These are phyloP conservation scores for Coregonus ussuriensis DNA, from an alignment of 2,797 vertebrate species.

Conservation along the genomic window DNA sequence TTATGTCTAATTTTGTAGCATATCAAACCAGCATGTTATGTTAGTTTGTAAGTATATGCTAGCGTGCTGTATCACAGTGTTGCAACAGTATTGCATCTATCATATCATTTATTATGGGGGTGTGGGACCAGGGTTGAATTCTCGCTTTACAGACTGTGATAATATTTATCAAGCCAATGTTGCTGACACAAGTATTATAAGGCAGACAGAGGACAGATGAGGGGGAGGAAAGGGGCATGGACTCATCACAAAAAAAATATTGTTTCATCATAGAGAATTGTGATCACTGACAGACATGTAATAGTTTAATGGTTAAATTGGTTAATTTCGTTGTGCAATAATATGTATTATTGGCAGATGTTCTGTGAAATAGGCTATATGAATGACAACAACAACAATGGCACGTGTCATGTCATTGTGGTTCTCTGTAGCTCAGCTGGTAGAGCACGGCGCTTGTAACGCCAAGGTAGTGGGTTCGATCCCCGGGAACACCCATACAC, in stretches of 20 bases:
- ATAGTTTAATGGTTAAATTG: neutral
- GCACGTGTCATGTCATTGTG: constrained; percentile 63
- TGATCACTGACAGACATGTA: neutral
- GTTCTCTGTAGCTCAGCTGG: too few relatives aligned
- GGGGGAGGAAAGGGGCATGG: constrained; percentile 46
- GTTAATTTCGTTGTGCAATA: constrained; percentile 27
- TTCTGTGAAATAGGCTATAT: neutral
- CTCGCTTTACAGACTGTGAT: neutral
- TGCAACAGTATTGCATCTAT: neutral
- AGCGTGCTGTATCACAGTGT: constrained; percentile 25
- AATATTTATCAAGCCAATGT: constrained; percentile 69
- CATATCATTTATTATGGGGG: neutral
- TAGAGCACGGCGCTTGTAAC: too few relatives aligned
- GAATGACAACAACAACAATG: constrained; percentile 67
- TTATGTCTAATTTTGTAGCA: constrained; percentile 23
- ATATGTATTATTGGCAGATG: constrained; percentile 7
- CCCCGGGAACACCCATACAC: too few relatives aligned
- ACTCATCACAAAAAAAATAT: constrained; percentile 48
- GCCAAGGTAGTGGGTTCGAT: too few relatives aligned
- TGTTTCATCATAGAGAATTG: constrained; percentile 35
- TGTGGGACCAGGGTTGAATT: neutral
- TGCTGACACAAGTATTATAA: constrained; percentile 69
- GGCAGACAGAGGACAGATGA: constrained; percentile 61
- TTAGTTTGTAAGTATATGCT: constrained; percentile 68
- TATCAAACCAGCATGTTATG: constrained; percentile 56